These are phyloP conservation scores for Coregonus suidteri DNA, from an alignment of 2,797 vertebrate species.

Conservation along the genomic window DNA sequence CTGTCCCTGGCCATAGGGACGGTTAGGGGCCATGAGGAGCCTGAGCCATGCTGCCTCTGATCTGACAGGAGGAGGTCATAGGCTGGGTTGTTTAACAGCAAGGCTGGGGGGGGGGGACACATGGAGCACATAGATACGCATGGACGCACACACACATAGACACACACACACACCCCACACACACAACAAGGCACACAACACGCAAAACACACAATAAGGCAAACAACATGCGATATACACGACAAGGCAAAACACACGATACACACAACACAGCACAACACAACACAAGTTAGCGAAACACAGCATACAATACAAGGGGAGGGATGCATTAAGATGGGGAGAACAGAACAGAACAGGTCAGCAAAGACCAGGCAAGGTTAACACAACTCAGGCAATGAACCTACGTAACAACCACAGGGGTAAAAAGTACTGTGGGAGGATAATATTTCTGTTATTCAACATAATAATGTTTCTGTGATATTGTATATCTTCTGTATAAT, in stretches of 20 bases:
- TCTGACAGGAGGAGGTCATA: conserved; percentile 93
- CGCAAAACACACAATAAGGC: conserved; percentile 33
- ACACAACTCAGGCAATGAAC: conserved; percentile 48
- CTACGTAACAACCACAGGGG: conserved; percentile 40
- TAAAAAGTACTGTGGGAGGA: conserved; percentile 36
- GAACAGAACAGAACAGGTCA: conserved; percentile 28
- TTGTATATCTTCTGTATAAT: conserved; percentile 39
- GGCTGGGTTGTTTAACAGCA: conserved; percentile 93
- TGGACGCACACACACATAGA: conserved; percentile 26
- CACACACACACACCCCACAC: conserved; percentile 26
- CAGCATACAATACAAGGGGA: conserved; percentile 9
- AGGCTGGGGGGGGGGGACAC: conserved; percentile 72
- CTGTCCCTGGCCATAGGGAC: conserved; percentile 68
- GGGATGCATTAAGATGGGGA: conserved; percentile 36
- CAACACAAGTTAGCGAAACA: conserved; percentile 46
- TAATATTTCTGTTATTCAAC: conserved; percentile 35
- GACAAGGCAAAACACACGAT: conserved; percentile 12
- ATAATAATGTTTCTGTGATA: conserved; percentile 38
- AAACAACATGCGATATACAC: conserved; percentile 30
- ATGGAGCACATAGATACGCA: conserved; percentile 53
- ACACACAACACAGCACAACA: conserved; percentile 8
- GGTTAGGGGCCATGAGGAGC: conserved; percentile 72
- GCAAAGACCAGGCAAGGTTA: conserved; percentile 68
- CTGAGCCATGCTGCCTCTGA: conserved; percentile 76
- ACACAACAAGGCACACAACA: conserved; percentile 38